Percentiles rank a stretch among this genome's conserved stretches.
Evolutionary conservation across 64 coral and sea anemone species (phyloP).

Genomic region (Stichodactyla mertensii): DNA sequence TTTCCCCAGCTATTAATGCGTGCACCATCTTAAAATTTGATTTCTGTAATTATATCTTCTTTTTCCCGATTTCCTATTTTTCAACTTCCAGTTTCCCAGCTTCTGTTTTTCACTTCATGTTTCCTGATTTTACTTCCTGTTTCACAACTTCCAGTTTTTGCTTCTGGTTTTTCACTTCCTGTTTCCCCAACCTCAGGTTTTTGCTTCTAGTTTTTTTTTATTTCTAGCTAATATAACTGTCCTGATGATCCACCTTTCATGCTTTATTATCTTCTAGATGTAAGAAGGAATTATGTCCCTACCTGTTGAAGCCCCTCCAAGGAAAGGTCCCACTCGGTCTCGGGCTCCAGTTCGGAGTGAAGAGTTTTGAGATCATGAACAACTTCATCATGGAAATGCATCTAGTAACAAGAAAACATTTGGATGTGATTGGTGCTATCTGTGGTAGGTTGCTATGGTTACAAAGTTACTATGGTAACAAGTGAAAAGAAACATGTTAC

Average conservation of each 20-base stretch:
- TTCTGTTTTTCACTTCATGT: neutral
- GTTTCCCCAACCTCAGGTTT: neutral
- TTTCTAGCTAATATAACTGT: neutral
- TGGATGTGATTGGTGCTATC: too few relatives aligned
- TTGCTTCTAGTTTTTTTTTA: neutral
- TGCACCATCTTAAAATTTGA: too few relatives aligned
- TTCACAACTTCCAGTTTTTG: too few relatives aligned
- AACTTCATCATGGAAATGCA: slow-evolving; percentile 92
- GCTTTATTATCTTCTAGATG: neutral
- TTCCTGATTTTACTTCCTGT: neutral
- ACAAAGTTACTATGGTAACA: too few relatives aligned
- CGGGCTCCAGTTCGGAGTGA: slow-evolving; percentile 53
- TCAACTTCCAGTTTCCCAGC: neutral
- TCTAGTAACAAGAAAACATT: slow-evolving; percentile 25
- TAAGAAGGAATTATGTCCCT: neutral
- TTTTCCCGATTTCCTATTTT: neutral
- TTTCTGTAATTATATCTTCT: too few relatives aligned
- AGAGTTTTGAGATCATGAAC: slow-evolving; percentile 68
- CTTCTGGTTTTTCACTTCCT: neutral
- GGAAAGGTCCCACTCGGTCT: slow-evolving; percentile 76
- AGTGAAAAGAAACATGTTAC: too few relatives aligned
- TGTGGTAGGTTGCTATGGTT: too few relatives aligned
- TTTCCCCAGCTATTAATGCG: too few relatives aligned
- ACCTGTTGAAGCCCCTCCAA: slow-evolving; percentile 67
- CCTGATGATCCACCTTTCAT: neutral